These are phyloP conservation scores for Baccha elongata DNA, from an alignment of 2,888 invertebrate species.

Conservation along the genomic window DNA sequence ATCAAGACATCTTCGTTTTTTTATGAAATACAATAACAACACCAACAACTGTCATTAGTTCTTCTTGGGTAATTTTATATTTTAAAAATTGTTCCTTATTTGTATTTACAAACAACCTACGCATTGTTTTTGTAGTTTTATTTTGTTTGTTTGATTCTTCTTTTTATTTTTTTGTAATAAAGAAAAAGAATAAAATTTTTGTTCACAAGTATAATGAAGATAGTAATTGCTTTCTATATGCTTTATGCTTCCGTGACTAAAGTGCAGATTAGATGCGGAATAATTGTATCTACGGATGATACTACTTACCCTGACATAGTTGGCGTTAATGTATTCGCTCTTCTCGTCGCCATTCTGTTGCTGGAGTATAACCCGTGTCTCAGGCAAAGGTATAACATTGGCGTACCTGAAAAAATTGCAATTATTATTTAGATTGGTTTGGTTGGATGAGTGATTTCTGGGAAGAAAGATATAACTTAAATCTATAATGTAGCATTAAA, in stretches of 20 bases:
- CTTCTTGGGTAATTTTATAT: slow-evolving; percentile 46
- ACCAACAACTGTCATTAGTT: slow-evolving; percentile 46
- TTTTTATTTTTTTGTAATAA: neutral
- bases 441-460: slow-evolving; percentile 29
- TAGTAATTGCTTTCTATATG: slow-evolving; percentile 62
- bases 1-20: neutral
- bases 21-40: neutral
- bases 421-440: slow-evolving; percentile 18
- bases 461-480: neutral
- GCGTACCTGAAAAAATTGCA: slow-evolving; percentile 86
- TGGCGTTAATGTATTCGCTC: slow-evolving; percentile 96
- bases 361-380: slow-evolving; percentile 91
- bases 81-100: neutral
- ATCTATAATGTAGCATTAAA: neutral
- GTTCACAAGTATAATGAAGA: slow-evolving; percentile 23
- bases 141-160: no score
- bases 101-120: slow-evolving; percentile 33
- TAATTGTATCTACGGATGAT: slow-evolving; percentile 61
- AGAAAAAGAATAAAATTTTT: neutral
- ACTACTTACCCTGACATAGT: slow-evolving; percentile 91
- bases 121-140: slow-evolving; percentile 14
- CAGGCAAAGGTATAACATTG: slow-evolving; percentile 96
- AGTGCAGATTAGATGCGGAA: slow-evolving; percentile 64
- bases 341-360: slow-evolving; percentile 89
- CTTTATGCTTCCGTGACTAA: slow-evolving; percentile 71